Percentiles rank a stretch among this genome's conserved stretches.
Evolutionary conservation across 2,113 vertebrate genomes (phyloP).

Genomic region (Leptobrachium leishanense): DNA sequence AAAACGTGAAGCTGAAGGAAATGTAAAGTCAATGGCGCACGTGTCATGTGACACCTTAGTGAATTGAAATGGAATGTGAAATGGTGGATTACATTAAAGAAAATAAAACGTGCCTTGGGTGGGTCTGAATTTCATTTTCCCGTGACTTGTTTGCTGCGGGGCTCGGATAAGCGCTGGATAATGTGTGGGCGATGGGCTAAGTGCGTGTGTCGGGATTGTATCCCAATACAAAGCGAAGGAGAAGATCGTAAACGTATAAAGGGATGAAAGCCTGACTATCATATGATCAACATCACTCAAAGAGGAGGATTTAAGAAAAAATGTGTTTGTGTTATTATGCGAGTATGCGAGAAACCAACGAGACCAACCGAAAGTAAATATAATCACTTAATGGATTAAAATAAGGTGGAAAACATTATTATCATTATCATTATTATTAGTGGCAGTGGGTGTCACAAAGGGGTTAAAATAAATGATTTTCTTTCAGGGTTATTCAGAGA

Average conservation of each 20-base stretch:
- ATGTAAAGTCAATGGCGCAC: not conserved
- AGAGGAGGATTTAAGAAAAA: not conserved
- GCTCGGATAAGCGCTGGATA: conserved; percentile 19
- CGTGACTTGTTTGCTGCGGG: conserved; percentile 31
- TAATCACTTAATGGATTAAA: too few species aligned
- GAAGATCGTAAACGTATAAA: conserved; percentile 1
- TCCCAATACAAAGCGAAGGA: not conserved
- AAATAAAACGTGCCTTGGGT: conserved; percentile 30
- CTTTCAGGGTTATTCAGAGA: too few species aligned
- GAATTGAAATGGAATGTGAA: conserved; percentile 14
- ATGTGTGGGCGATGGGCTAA: conserved; percentile 28
- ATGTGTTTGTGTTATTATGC: not conserved
- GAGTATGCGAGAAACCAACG: not conserved
- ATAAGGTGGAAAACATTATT: too few species aligned
- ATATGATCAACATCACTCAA: not conserved
- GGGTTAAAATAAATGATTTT: too few species aligned
- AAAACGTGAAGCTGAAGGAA: not conserved
- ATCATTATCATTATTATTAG: too few species aligned
- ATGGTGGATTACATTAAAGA: conserved; percentile 13
- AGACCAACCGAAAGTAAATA: too few species aligned
- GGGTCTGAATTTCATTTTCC: conserved; percentile 24
- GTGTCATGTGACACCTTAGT: not conserved
- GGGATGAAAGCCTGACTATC: not conserved
- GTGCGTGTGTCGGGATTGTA: conserved; percentile 12
- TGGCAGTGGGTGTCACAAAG: too few species aligned